A percentile compares a stretch with the other conserved stretches of the same genome.
These are phyloP conservation scores for Pristis pectinata DNA, from an alignment of 2,797 vertebrate genomes.

Conservation along the genomic window DNA sequence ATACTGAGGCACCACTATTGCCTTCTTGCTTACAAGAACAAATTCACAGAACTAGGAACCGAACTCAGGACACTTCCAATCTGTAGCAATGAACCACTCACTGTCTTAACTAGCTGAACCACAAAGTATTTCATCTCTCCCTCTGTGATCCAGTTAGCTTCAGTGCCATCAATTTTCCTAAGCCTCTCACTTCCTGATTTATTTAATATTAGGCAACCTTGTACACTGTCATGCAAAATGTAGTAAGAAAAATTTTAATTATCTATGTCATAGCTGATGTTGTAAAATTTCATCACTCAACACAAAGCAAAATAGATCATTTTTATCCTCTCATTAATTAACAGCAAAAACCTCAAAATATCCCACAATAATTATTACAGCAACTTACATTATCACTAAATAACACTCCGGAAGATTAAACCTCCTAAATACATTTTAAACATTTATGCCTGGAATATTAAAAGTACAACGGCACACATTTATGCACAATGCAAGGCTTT, in stretches of 20 bases:
- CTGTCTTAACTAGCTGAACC: background rate
- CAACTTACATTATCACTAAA: background rate
- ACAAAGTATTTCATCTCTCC: background rate
- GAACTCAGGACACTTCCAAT: background rate
- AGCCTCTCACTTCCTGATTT: background rate
- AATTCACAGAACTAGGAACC: background rate
- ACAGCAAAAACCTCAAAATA: background rate
- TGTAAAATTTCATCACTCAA: background rate
- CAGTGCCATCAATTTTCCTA: background rate
- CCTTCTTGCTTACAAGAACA: background rate
- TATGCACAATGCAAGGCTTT: background rate
- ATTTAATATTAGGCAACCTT: background rate
- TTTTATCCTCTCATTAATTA: background rate
- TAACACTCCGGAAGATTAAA: background rate
- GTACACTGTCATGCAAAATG: background rate
- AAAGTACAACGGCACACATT: background rate
- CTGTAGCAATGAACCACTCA: background rate
- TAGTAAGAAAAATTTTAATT: background rate
- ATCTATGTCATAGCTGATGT: background rate
- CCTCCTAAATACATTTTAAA: background rate
- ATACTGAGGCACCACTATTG: background rate
- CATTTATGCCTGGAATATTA: background rate
- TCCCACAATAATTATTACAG: background rate
- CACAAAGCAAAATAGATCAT: background rate
- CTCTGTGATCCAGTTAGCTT: background rate